A percentile compares a stretch with the other conserved stretches of the same genome.
Conservation (phyloP, 2,797 vertebrate genomes). For the Phrynocephalus guinanensis region DNA sequence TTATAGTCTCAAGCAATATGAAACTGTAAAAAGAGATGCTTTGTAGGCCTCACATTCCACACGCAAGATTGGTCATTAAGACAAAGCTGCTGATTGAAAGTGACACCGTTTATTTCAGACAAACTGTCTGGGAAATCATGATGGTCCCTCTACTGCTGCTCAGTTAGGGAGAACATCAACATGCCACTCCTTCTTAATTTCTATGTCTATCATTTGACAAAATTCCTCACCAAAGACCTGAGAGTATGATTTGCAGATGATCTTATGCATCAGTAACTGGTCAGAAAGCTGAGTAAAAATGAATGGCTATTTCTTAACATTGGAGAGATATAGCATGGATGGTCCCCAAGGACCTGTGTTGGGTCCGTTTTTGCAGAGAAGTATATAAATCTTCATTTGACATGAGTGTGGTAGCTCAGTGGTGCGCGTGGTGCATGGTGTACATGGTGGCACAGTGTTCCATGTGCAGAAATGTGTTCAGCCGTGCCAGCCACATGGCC, state of each 20-base stretch:
- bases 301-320: not conserved
- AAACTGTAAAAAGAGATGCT: not conserved
- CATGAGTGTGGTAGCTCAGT: too few relatives aligned
- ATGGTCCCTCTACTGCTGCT: not conserved
- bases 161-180: not conserved
- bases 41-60: not conserved
- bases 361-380: too few relatives aligned
- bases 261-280: not conserved
- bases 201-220: too few relatives aligned
- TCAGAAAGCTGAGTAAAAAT: not conserved
- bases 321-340: not conserved
- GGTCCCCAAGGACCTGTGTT: not conserved
- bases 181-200: not conserved
- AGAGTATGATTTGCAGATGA: too few relatives aligned
- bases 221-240: too few relatives aligned
- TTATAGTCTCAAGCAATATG: accelerated
- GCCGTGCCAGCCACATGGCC: too few relatives aligned
- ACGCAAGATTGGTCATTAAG: slow-evolving; percentile 25
- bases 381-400: too few relatives aligned
- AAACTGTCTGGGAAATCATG: not conserved
- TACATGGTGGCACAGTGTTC: too few relatives aligned
- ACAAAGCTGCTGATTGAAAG: not conserved
- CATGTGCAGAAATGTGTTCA: too few relatives aligned
- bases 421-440: too few relatives aligned
- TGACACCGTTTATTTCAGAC: not conserved